Base-by-base conservation (phyloP, 2,113 vertebrate genomes). In the Cervus canadensis region DNA sequence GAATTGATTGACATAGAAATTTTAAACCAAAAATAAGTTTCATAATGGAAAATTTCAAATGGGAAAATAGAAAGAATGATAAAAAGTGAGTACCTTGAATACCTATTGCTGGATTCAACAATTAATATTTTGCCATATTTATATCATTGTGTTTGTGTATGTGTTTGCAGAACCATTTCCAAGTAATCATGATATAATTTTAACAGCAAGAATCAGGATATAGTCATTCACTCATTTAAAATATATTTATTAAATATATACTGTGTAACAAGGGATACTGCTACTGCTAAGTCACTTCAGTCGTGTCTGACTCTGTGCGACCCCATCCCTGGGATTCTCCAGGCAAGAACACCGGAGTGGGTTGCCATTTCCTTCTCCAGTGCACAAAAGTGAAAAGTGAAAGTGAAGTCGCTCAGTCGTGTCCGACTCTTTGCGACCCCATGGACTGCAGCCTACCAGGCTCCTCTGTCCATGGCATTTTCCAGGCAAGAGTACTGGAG, bases 161-260 rank as follows among this genome's bases (percentile, higher is more conserved):
- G 14, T 89, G 16, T 94, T 91, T 74, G 21, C 36, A 86, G 91
- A 76, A 48, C 5, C 15, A 95, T 88, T 93, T 96, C 67, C 94
- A 87, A 94, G 79, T 43, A 50, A 30, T 36, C 6, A 11, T n/a
- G 43, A 87, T 50, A 89, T 33, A 23, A 89, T 82, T 84, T 93
- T 87, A 81, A 84, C 36, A 26, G 28, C 43, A 94, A 79, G 25
- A 81, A 88, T 62, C 36, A 87, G 36, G 19, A 90, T 16, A 57
- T 28, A 76, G 13, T 95, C 28, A 81, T n/a, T 93, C 64, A 91
- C 19, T 96, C 76, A 91, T 64, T 93, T 48, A 64, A 93, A 95
- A 60, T 33, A 33, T 54, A 81, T 81, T 79, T 76, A 78, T 30
- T 91, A 59, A 90, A 43, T 10, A 67, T 14, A 57, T 64, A 59